phyloP scores from a whole-genome alignment of 1,140 invertebrate genomes.

The Pseudomyrmex gracilis region DNA sequence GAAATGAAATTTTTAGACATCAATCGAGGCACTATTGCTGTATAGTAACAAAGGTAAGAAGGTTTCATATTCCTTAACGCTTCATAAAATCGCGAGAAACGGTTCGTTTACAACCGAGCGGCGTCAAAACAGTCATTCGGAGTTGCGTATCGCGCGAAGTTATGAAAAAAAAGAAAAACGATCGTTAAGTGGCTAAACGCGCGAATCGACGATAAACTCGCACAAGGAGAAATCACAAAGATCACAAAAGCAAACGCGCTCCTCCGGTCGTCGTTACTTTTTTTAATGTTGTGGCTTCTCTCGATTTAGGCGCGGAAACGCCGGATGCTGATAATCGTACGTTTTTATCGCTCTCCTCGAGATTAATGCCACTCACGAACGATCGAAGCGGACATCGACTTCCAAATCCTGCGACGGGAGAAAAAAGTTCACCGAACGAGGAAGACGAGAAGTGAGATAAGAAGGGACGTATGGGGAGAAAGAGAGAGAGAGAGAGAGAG shows the following conservation, averaged over 20 bases:
- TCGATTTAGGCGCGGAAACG: slow-evolving; percentile 69
- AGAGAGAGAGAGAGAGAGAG: slow-evolving; percentile 48
- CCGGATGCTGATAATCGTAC: slow-evolving; percentile 54
- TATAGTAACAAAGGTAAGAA: slow-evolving; percentile 12
- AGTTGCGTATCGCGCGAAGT: background rate
- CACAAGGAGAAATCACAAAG: slow-evolving; percentile 36
- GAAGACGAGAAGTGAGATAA: too few species aligned
- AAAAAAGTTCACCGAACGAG: too few species aligned
- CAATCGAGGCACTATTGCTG: background rate
- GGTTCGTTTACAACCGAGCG: slow-evolving; percentile 1
- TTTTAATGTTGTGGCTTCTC: slow-evolving; percentile 45
- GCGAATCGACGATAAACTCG: slow-evolving; percentile 37
- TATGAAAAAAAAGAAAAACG: slow-evolving; percentile 29
- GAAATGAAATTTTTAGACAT: too few species aligned
- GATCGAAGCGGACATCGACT: slow-evolving; percentile 65
- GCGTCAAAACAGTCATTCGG: background rate
- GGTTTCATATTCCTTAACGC: slow-evolving; percentile 18
- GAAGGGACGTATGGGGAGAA: background rate
- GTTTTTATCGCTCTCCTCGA: slow-evolving; percentile 53
- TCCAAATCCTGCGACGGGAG: slow-evolving; percentile 62
- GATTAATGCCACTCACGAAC: slow-evolving; percentile 68
- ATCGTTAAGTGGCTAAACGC: slow-evolving; percentile 48
- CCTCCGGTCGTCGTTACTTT: slow-evolving; percentile 9
- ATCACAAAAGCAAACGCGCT: slow-evolving; percentile 27
- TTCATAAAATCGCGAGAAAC: slow-evolving; percentile 23